These are phyloP conservation scores for Lepidostoma basale DNA, from an alignment of 1,140 invertebrate species.

Conservation along the genomic window DNA sequence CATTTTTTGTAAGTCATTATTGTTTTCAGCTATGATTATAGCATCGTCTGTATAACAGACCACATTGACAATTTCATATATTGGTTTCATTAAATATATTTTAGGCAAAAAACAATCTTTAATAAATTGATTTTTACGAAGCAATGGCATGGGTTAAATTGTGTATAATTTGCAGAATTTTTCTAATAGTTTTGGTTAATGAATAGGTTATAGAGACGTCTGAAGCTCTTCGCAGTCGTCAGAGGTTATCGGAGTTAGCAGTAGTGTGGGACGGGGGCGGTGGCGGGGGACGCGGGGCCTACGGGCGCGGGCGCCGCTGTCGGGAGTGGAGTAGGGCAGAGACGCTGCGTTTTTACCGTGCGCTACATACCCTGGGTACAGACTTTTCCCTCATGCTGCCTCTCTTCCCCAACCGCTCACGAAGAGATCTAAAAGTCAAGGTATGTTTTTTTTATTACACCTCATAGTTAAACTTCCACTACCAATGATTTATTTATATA, in stretches of 20 bases:
- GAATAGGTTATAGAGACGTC: slow-evolving; percentile 71
- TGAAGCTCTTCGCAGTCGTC: slow-evolving; percentile 66
- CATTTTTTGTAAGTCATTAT: no score
- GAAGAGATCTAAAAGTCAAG: slow-evolving; percentile 82
- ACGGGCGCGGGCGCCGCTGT: slow-evolving; percentile 66
- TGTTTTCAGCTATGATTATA: no score
- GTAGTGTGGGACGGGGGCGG: slow-evolving; percentile 67
- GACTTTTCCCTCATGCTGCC: slow-evolving; percentile 88
- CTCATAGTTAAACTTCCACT: no score
- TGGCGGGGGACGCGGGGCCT: slow-evolving; percentile 63
- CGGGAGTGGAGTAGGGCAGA: slow-evolving; percentile 73
- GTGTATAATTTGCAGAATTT: no score
- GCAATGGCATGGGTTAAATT: no score
- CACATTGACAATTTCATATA: no score
- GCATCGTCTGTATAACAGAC: no score
- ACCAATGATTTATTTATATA: no score
- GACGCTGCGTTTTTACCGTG: slow-evolving; percentile 85
- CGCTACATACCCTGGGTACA: slow-evolving; percentile 84
- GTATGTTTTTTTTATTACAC: slow-evolving; percentile 42
- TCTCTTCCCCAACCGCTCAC: slow-evolving; percentile 78
- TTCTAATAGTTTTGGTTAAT: background rate
- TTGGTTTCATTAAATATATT: no score
- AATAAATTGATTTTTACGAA: no score
- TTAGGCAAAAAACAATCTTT: no score
- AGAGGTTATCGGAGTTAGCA: slow-evolving; percentile 67